Evolutionary conservation across 2,888 invertebrate species (phyloP).

Genomic region (Dryocosmus kuriphilus): DNA sequence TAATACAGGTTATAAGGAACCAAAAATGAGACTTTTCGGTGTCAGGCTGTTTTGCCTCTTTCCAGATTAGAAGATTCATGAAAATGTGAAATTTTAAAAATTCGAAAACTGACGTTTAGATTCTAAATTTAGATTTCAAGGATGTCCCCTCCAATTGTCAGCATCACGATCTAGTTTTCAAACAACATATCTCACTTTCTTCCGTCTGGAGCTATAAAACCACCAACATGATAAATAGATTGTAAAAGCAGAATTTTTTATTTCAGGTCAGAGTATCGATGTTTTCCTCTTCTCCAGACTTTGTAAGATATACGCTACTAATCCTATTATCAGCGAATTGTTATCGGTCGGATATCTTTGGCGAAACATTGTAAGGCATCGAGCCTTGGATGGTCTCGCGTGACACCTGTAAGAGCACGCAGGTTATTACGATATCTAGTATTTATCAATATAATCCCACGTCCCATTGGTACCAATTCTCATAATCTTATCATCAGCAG

Average conservation of each 20-base stretch:
- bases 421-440: slow-evolving; percentile 24
- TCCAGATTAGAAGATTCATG: too few species aligned
- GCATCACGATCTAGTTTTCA: too few species aligned
- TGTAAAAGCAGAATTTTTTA: not conserved
- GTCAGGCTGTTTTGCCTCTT: too few species aligned
- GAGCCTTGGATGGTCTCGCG: slow-evolving; percentile 5
- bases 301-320: not conserved
- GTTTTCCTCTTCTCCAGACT: not conserved
- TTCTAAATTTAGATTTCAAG: too few species aligned
- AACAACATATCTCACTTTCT: not conserved
- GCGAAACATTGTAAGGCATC: slow-evolving; percentile 28
- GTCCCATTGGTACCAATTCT: slow-evolving; percentile 9
- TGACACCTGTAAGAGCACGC: slow-evolving; percentile 24
- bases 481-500: slow-evolving; percentile 20
- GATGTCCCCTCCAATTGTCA: too few species aligned
- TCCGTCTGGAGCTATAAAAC: not conserved
- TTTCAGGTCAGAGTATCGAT: not conserved
- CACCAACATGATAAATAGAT: not conserved
- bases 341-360: slow-evolving; percentile 36
- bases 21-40: too few species aligned
- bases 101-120: too few species aligned
- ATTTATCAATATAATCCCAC: not conserved
- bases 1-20: too few species aligned
- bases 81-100: too few species aligned
- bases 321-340: slow-evolving; percentile 27